These are phyloP conservation scores for Amblyornis subalaris DNA, from an alignment of 2,113 vertebrate species.

Conservation along the genomic window DNA sequence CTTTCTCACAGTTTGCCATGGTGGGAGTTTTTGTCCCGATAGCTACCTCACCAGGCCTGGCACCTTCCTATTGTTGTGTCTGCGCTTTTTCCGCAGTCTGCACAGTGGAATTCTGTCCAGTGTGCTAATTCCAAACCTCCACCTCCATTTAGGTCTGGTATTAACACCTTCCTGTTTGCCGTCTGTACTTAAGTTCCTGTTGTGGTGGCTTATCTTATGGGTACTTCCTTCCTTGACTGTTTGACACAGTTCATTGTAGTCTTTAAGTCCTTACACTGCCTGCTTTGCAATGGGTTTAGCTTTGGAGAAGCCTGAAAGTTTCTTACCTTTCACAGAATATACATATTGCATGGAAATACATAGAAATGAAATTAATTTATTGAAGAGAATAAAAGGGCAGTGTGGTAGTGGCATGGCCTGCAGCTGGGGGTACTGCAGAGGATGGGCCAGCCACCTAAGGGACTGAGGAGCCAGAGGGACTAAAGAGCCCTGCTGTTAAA, in stretches of 20 bases:
- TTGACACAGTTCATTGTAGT: not conserved
- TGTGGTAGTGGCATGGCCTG: too few species aligned
- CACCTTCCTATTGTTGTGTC: not conserved
- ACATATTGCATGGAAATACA: not conserved
- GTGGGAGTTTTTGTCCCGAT: not conserved
- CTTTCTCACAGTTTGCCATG: not conserved
- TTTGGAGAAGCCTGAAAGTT: not conserved
- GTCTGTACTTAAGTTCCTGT: not conserved
- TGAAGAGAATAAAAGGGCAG: constrained; percentile 16
- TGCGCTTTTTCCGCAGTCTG: not conserved
- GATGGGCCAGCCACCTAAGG: too few species aligned
- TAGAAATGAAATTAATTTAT: not conserved
- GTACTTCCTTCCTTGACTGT: not conserved
- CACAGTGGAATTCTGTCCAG: not conserved
- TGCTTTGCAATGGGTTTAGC: not conserved
- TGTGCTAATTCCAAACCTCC: not conserved
- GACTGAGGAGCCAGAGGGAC: too few species aligned
- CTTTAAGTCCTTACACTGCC: not conserved
- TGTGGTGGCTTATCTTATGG: too few species aligned
- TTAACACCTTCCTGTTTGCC: not conserved
- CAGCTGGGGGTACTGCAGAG: too few species aligned
- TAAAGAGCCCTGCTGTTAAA: too few species aligned
- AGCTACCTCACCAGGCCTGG: not conserved
- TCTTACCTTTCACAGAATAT: not conserved
- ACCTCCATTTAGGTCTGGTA: not conserved